Conservation (phyloP, 2,113 vertebrate genomes). For the Chaetura pelagica region DNA sequence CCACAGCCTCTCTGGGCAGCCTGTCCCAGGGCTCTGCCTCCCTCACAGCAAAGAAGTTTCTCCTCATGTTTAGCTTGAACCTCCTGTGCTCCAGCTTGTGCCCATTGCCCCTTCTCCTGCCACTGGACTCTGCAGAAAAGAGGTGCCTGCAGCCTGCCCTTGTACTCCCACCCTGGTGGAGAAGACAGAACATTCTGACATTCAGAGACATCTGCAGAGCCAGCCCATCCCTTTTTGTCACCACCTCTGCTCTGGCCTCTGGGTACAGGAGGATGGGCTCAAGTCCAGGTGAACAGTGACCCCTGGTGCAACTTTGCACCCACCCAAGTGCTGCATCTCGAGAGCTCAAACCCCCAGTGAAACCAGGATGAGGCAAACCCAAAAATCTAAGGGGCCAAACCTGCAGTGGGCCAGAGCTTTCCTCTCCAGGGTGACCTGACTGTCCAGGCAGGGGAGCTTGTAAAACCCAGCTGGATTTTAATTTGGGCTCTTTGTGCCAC, state of each 20-base stretch:
- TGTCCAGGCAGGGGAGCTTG: background rate
- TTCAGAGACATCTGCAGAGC: background rate
- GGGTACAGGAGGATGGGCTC: background rate
- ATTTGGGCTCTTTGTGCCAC: rapidly evolving
- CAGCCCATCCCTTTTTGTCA: rapidly evolving
- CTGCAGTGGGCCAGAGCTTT: rapidly evolving
- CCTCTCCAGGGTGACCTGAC: rapidly evolving
- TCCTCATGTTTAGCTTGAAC: no score
- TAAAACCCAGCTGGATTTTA: background rate
- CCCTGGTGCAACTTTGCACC: rapidly evolving
- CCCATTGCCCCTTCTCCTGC: no score
- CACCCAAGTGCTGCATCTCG: background rate
- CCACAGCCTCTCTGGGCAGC: no score
- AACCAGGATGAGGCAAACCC: background rate
- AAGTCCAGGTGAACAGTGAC: background rate
- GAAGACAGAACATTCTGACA: background rate
- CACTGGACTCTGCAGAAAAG: no score
- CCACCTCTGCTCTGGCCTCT: rapidly evolving
- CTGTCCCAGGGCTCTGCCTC: no score
- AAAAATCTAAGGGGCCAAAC: background rate
- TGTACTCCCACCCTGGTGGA: rapidly evolving
- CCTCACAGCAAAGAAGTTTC: no score
- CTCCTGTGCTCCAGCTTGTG: no score
- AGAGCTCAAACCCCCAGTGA: rapidly evolving
- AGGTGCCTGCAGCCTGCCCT: background rate